Conservation (phyloP, 2,888 invertebrate genomes). For the Pasiphila rectangulata region DNA sequence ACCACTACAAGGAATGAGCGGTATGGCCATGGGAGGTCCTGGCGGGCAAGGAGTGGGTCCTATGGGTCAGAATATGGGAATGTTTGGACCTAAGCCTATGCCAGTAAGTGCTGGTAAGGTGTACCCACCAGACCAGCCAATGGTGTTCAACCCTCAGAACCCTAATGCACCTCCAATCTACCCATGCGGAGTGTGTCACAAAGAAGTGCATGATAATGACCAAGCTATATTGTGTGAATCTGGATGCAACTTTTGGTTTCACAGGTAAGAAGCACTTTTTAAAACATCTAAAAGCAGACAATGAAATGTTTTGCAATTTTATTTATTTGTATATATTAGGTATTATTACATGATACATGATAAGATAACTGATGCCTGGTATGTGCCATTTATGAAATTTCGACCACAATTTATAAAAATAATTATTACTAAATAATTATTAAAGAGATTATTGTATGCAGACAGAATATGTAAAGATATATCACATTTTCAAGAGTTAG, state of each 20-base stretch:
- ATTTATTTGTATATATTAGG: too few species aligned
- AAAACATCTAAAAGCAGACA: too few species aligned
- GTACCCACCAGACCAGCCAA: conserved; percentile 97
- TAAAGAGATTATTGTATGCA: too few species aligned
- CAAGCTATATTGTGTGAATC: conserved; percentile 98
- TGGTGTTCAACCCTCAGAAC: conserved; percentile 99
- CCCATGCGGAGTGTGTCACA: conserved; percentile 98
- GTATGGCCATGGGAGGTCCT: conserved; percentile 76
- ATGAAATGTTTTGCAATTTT: too few species aligned
- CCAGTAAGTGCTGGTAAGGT: conserved; percentile 95
- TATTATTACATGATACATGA: too few species aligned
- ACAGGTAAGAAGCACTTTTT: conserved; percentile 84
- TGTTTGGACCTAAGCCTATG: conserved; percentile 92
- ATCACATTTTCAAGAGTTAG: too few species aligned
- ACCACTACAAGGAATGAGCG: conserved; percentile 76
- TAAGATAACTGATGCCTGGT: too few species aligned
- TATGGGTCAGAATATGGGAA: conserved; percentile 81
- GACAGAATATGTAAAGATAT: too few species aligned
- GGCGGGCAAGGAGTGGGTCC: conserved; percentile 80
- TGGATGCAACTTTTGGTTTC: conserved; percentile 99
- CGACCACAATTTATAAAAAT: too few species aligned
- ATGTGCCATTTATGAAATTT: too few species aligned
- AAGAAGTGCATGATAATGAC: conserved; percentile 99
- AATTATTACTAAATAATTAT: too few species aligned
- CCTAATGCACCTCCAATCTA: conserved; percentile 99